Evolutionary conservation across 2,113 vertebrate genomes (phyloP).

Genomic region (Rhinogobius similis): DNA sequence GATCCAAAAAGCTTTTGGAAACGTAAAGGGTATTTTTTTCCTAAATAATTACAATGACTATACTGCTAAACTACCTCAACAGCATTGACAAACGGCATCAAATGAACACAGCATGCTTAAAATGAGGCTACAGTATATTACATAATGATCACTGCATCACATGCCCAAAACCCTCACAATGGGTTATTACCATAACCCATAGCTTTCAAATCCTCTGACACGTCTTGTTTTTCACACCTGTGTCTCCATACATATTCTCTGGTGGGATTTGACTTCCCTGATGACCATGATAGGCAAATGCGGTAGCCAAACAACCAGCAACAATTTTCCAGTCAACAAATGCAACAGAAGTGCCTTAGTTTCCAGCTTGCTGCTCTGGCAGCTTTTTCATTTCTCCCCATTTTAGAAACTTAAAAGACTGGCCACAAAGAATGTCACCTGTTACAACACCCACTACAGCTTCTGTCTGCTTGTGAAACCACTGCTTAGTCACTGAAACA

Average conservation of each 20-base stretch:
- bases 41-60: not conserved
- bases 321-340: not conserved
- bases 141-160: conserved; percentile 1
- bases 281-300: not conserved
- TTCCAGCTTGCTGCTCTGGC: conserved; percentile 5
- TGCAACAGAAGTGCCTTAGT: not conserved
- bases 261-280: not conserved
- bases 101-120: not conserved
- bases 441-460: conserved; percentile 30
- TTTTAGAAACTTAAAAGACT: conserved; percentile 42
- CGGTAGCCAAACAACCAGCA: conserved; percentile 1
- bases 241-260: conserved; percentile 2
- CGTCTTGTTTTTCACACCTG: not conserved
- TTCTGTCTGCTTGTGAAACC: not conserved
- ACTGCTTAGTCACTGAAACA: not conserved
- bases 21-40: too few species aligned
- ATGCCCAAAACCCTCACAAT: not conserved
- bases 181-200: not conserved
- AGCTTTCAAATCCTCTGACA: not conserved
- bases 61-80: not conserved
- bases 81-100: not conserved
- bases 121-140: not conserved
- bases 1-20: not conserved
- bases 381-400: conserved; percentile 4
- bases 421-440: conserved; percentile 30